Evolutionary conservation across 2,113 vertebrate species (phyloP), one percentile per base, ranked within the genome.

Genomic region (Pteropus alecto): DNA sequence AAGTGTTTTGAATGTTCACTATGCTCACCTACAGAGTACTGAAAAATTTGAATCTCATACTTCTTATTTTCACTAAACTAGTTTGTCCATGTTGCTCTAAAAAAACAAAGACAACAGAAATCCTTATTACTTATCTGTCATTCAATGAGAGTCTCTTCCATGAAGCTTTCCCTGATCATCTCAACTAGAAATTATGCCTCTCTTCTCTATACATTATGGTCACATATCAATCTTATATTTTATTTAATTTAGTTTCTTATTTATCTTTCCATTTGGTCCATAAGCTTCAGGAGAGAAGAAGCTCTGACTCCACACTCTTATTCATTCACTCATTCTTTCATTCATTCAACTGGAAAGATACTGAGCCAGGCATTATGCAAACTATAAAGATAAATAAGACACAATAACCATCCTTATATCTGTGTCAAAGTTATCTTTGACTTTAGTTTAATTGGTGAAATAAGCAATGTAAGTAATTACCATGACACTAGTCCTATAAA

Each of bases 301-400:
- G 0, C 24, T 18, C 35, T 95, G 21, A 79, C 2, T 54, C 19
- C 43, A 51, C 2, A 43, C 24, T 10, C 21, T 3, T 54, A 43
- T 61, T 78, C 51, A 30, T 68, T 78, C 14, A 74, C 43, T 48
- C n/a, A 67, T 61, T 87, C 28, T 54, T 54, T 94, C 24, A 73
- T 82, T 92, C 35, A 76, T 54, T 96, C 78, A 93, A 93, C 26
- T 89, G 15, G 33, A 96, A 67, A 93, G 63, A 58, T 61, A 68
- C 18, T 68, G 61, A 56, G 19, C 15, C 24, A 68, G 0, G 2
- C 8, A 83, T 63, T 61, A 38, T 28, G 3, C 35, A 41, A 94
- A 94, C 82, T 78, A 3, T 71, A 93, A 65, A 74, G 6, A 84
- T 38, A 97, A 92, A 12, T 83, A 93, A 94, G 5, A 51, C 4